Evolutionary conservation across 2,797 vertebrate species (phyloP).

Genomic region (Rallus crepitans): DNA sequence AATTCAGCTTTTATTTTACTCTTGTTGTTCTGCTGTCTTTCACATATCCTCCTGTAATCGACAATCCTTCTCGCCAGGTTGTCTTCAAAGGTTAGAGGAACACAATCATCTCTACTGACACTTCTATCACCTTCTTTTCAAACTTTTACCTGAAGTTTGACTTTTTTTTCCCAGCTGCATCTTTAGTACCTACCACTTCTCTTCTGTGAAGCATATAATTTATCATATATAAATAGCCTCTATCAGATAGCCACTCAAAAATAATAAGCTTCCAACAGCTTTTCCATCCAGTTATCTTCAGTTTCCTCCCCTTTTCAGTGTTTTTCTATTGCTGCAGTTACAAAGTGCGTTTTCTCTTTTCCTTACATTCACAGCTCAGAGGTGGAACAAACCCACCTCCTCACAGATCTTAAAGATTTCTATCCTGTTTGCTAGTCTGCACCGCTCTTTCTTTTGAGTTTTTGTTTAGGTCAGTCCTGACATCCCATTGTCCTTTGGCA

Average conservation of each 20-base stretch:
- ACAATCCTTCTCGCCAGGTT: not conserved
- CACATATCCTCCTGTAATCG: not conserved
- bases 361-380: conserved; percentile 1
- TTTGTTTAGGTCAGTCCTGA: not conserved
- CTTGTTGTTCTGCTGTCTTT: not conserved
- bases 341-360: not conserved
- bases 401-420: not conserved
- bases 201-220: conserved; percentile 17
- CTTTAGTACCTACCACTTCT: not conserved
- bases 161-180: conserved; percentile 1
- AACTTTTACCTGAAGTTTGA: not conserved
- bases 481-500: not conserved
- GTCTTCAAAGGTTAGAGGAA: not conserved
- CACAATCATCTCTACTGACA: not conserved
- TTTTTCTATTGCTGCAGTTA: not conserved
- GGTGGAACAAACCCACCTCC: fast-evolving
- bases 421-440: not conserved
- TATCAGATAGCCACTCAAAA: conserved; percentile 29
- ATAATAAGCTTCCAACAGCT: conserved; percentile 37
- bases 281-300: conserved; percentile 6
- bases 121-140: not conserved
- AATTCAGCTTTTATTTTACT: not conserved
- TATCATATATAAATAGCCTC: conserved; percentile 13
- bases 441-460: not conserved
- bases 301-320: not conserved